Base-by-base conservation (phyloP, 2,113 vertebrate genomes). In the Xenopus laevis region DNA sequence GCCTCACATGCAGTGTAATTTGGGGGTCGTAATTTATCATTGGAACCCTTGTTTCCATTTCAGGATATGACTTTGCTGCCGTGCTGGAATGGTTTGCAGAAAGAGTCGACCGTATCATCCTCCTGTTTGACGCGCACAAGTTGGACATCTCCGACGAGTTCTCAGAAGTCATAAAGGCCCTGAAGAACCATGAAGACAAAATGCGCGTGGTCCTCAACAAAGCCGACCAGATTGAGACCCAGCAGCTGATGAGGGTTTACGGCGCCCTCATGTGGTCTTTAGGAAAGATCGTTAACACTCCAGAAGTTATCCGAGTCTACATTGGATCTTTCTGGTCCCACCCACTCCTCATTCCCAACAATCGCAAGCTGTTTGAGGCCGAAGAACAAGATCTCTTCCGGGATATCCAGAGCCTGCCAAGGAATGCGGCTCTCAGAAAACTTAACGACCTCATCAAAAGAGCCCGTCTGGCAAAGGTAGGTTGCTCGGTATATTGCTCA, bases 201-300 rank as follows among this genome's bases (percentile, higher is more conserved):
- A 98, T 98, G 82, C 85, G 96, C 0, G 96, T 98, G 9, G 96
- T 98, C 59, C 89, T 98, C 13, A 98, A 98, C 81, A 98, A 98
- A 79, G 95, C 96, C 0, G 96, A 98, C 87, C 96, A 98, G 57
- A 96, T 98, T 82, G 96, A 98, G 87, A 97, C 94, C 0, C 96
- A 98, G 80, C 96, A 98, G 88, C 86, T 98, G 79, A 98, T 98
- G 96, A 84, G 96, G 0, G 95, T 98, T 53, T 98, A 98, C 0
- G 96, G 96, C 2, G 96, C 96, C 0, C 94, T 98, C 77, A 98
- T 98, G 96, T 98, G 96, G 96, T 98, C 96, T 1, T 82, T 98
- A 77, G 96, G 96, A 7, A 98, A 98, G 79, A 96, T 98, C 81
- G 96, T 98, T 66, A 93, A 98, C 81, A 97, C 96, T 0, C 96